These are phyloP conservation scores for Arenicola marina DNA, from an alignment of 2,888 invertebrate species.

Conservation along the genomic window DNA sequence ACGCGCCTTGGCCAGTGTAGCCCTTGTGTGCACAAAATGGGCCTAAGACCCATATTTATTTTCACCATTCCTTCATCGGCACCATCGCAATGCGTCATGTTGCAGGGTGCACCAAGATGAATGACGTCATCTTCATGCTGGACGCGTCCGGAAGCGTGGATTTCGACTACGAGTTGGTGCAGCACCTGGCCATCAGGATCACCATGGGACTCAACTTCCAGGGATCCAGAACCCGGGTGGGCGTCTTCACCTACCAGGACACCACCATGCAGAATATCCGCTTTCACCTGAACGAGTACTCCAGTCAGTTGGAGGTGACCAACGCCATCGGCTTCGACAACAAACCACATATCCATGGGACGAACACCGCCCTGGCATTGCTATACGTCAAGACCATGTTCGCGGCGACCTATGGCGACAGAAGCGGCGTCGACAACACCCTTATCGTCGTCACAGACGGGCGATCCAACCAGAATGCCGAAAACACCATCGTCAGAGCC, in stretches of 20 bases:
- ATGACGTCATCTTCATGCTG: constrained; percentile 32
- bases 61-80: no score
- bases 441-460: constrained; percentile 47
- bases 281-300: constrained; percentile 46
- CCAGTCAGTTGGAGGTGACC: constrained; percentile 38
- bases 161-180: constrained; percentile 18
- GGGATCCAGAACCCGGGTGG: constrained; percentile 31
- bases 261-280: constrained; percentile 29
- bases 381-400: constrained; percentile 17
- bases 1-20: no score
- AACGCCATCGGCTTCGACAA: constrained; percentile 49
- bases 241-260: constrained; percentile 45
- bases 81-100: no score
- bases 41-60: no score
- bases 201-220: constrained; percentile 28
- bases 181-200: constrained; percentile 18
- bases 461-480: constrained; percentile 43
- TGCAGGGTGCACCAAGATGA: no score
- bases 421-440: constrained; percentile 25
- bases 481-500: constrained; percentile 38
- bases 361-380: constrained; percentile 41
- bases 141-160: constrained; percentile 34
- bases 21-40: no score
- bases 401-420: constrained; percentile 20
- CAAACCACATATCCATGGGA: constrained; percentile 47